Percentiles rank a stretch among this genome's conserved stretches.
Conservation (phyloP, 30 jellyfish, hydroid and myxozoan genomes). For the Mastigias papua region DNA sequence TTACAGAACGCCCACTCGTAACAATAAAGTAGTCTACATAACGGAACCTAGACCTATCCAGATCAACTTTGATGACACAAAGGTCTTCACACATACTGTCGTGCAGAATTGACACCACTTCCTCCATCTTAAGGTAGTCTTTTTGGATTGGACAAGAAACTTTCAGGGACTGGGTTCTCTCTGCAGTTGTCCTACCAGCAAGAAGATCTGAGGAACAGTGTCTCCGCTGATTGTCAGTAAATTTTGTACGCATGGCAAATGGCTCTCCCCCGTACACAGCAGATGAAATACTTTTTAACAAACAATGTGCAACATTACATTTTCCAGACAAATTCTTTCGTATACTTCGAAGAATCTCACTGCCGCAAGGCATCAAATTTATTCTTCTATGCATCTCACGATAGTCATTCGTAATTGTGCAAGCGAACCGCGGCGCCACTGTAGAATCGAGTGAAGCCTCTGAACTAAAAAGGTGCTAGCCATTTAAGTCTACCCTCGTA, state of each 20-base stretch:
- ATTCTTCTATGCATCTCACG: background rate
- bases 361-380: background rate
- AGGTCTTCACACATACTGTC: slow-evolving; percentile 70
- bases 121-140: slow-evolving; percentile 59
- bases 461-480: too few species aligned
- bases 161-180: slow-evolving; percentile 8
- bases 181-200: background rate
- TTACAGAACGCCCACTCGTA: slow-evolving; percentile 80
- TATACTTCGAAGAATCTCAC: background rate
- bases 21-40: slow-evolving; percentile 80
- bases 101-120: slow-evolving; percentile 45
- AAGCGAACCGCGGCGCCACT: too few species aligned
- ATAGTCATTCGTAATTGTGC: too few species aligned
- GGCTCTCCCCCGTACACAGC: too few species aligned
- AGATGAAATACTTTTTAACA: too few species aligned
- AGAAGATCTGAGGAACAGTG: background rate
- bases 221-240: background rate
- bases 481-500: too few species aligned
- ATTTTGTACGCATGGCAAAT: background rate
- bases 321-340: background rate
- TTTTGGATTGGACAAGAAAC: background rate
- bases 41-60: slow-evolving; percentile 12
- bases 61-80: slow-evolving; percentile 77
- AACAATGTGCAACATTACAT: too few species aligned
- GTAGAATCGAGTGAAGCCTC: too few species aligned